Evolutionary conservation across 2,113 vertebrate genomes (phyloP), one percentile per base, ranked within the genome.

Genomic region (Pimephales promelas): DNA sequence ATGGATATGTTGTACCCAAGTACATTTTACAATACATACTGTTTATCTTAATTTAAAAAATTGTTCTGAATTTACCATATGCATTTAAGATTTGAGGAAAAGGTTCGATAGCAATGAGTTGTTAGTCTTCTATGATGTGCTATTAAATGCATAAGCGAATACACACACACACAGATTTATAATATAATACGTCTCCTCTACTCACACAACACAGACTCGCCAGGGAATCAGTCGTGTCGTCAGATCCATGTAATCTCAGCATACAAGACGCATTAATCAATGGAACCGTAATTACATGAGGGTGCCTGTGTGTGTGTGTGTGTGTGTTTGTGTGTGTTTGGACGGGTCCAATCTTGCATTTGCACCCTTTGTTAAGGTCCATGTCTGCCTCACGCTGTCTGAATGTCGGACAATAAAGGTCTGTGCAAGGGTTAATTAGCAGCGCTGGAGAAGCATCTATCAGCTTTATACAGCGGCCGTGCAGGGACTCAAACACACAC

Each of bases 341-440:
- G 71, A 13, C 24, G 40, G 34, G 68, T 45, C 72, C 66, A 47
- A 24, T 22, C 47, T 20, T 71, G 40, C 49, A 28, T n/a, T 45
- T 34, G 18, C 54, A 31, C 78, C 49, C 34, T 68, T 74, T 28
- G n/a, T 74, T 45, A 75, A 18, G 57, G 81, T 62, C 16, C 82
- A 83, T 59, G 74, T 84, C 82, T 70, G 26, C 72, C 68, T 16
- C 49, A 18, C 57, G 22, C 59, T 26, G 18, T 83, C 71, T 14
- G 57, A 72, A 74, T 70, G 59, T 85, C 34, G 20, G 26, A 82
- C 77, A 79, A 84, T 89, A 76, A 73, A 77, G 76, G 78, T 73
- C 71, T 59, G 64, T 47, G 18, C 22, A 34, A 82, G 88, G 92
- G 89, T 92, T 94, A 94, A 94, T 93, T 93, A 93, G 89, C 88